These are phyloP conservation scores for Heterodera schachtii DNA, from an alignment of 1,140 invertebrate genomes.

Conservation along the genomic window DNA sequence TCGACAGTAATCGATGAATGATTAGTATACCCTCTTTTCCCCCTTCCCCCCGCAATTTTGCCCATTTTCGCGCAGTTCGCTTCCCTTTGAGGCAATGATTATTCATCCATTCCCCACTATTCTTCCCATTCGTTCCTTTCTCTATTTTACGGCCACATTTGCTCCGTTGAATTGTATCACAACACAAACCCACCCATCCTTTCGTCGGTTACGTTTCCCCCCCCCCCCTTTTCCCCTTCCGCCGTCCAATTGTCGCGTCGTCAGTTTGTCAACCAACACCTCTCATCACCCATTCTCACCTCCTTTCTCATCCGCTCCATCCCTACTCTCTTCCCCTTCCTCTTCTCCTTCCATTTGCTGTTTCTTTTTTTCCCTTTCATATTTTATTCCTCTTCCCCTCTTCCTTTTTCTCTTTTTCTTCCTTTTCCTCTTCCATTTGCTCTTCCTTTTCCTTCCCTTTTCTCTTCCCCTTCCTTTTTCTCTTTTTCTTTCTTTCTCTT, in stretches of 20 bases:
- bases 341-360: not conserved
- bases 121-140: not conserved
- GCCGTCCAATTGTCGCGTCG: not conserved
- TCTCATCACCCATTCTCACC: not conserved
- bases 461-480: too few relatives aligned
- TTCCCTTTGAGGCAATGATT: not conserved
- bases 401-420: not conserved
- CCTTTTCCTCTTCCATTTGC: too few relatives aligned
- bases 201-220: not conserved
- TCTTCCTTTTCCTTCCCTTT: too few relatives aligned
- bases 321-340: not conserved
- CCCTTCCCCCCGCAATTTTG: too few relatives aligned
- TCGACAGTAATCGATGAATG: too few relatives aligned
- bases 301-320: not conserved
- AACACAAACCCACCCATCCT: not conserved
- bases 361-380: not conserved
- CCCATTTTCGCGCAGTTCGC: too few relatives aligned
- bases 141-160: constrained; percentile 7
- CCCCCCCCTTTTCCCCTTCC: not conserved
- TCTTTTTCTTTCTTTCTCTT: constrained; percentile 8
- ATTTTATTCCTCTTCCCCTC: too few relatives aligned
- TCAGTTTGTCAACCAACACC: not conserved
- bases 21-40: too few relatives aligned
- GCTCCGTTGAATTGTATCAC: not conserved
- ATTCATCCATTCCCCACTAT: not conserved